These are phyloP conservation scores for Ochropleura plecta DNA, from an alignment of 2,888 invertebrate genomes.

Conservation along the genomic window DNA sequence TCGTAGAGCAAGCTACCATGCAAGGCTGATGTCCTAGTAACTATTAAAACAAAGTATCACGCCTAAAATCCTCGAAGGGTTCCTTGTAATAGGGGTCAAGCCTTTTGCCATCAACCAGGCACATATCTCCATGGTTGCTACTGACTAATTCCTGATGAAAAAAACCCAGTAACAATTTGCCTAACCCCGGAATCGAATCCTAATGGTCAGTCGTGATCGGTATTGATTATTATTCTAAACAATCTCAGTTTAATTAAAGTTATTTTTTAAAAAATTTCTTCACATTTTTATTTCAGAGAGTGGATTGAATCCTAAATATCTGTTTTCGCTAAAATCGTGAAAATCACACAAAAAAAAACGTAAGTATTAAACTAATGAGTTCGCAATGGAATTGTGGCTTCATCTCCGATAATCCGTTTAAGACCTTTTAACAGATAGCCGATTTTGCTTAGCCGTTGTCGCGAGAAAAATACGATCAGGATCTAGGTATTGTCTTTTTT, in stretches of 20 bases:
- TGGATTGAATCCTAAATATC: constrained; percentile 24
- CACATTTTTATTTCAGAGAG: constrained; percentile 14
- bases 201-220: no score
- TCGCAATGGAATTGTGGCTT: constrained; percentile 44
- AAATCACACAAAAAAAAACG: constrained; percentile 33
- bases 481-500: not conserved
- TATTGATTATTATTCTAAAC: not conserved
- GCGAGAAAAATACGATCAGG: constrained; percentile 12
- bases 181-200: no score
- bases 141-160: no score
- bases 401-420: constrained; percentile 38
- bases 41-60: not conserved
- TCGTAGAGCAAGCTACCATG: not conserved
- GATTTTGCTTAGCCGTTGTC: not conserved
- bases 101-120: no score
- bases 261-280: not conserved
- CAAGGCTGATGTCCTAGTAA: not conserved
- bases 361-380: constrained; percentile 35
- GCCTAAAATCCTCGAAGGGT: no score
- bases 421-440: constrained; percentile 38
- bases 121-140: no score
- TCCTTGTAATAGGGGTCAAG: no score
- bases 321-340: not conserved
- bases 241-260: not conserved
- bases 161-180: no score